Conservation (phyloP, 2,797 vertebrate genomes). For the Cyprinodon diabolis region DNA sequence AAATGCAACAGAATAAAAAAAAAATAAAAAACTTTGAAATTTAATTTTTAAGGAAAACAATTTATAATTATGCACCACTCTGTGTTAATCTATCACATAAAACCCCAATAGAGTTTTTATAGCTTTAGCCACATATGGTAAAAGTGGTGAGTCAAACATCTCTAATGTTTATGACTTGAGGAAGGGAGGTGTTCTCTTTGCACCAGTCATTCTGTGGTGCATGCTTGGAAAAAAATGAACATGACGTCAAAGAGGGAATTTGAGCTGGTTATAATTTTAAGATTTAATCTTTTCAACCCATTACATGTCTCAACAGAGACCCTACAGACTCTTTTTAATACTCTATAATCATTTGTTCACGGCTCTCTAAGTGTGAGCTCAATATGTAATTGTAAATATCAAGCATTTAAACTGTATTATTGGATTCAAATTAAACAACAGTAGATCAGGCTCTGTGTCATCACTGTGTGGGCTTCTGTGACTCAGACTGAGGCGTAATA, state of each 20-base stretch:
- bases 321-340: background rate
- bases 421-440: slow-evolving; percentile 12
- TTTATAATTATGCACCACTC: background rate
- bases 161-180: background rate
- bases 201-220: slow-evolving; percentile 1
- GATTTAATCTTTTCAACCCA: slow-evolving; percentile 19
- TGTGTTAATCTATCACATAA: background rate
- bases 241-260: slow-evolving; percentile 37
- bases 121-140: background rate
- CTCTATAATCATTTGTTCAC: slow-evolving; percentile 16
- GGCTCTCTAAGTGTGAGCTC: background rate
- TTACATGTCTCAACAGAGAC: slow-evolving; percentile 5
- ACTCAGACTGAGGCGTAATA: slow-evolving; percentile 10
- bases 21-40: background rate
- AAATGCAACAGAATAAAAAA: background rate
- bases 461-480: slow-evolving; percentile 10
- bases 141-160: slow-evolving; percentile 11
- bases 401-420: background rate
- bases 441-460: background rate
- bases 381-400: background rate
- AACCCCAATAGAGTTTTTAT: background rate
- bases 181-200: background rate
- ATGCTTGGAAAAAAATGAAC: slow-evolving; percentile 7
- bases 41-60: background rate
- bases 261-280: slow-evolving; percentile 24